phyloP scores from a whole-genome alignment of 2,797 vertebrate species.

The Fistularia commersonii region DNA sequence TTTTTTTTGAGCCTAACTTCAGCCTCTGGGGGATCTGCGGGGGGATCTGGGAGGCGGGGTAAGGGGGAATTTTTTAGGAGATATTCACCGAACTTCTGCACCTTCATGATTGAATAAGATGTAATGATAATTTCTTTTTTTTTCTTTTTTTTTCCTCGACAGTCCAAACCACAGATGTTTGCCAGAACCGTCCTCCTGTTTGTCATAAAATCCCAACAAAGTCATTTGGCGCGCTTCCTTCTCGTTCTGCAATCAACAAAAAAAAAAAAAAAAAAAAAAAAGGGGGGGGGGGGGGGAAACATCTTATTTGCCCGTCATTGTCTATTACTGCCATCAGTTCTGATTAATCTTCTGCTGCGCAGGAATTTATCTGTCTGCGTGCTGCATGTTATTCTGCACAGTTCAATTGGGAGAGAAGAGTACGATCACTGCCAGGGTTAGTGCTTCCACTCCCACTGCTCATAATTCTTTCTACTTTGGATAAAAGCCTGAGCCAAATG shows the following conservation, averaged over 20 bases:
- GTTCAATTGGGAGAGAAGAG: slow-evolving; percentile 42
- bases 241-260: slow-evolving; percentile 13
- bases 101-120: slow-evolving; percentile 24
- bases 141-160: slow-evolving; percentile 22
- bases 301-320: slow-evolving; percentile 50
- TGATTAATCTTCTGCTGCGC: slow-evolving; percentile 44
- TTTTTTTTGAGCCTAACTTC: too few relatives aligned
- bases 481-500: slow-evolving; percentile 50
- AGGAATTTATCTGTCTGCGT: slow-evolving; percentile 53
- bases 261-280: neutral
- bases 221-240: slow-evolving; percentile 49
- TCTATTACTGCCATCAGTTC: slow-evolving; percentile 48
- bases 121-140: slow-evolving; percentile 26
- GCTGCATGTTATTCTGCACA: slow-evolving; percentile 42
- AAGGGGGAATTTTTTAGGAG: too few relatives aligned
- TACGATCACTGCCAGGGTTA: slow-evolving; percentile 40
- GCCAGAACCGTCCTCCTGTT: slow-evolving; percentile 37
- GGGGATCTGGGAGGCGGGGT: too few relatives aligned
- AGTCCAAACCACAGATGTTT: slow-evolving; percentile 37
- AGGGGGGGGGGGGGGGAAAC: slow-evolving; percentile 22
- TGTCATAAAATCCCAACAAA: slow-evolving; percentile 41
- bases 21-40: too few relatives aligned
- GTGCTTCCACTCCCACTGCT: slow-evolving; percentile 47
- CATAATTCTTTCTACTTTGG: slow-evolving; percentile 50
- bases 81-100: slow-evolving; percentile 27